Base-by-base conservation (phyloP, 2,888 invertebrate species). In the Ecliptopera silaceata region DNA sequence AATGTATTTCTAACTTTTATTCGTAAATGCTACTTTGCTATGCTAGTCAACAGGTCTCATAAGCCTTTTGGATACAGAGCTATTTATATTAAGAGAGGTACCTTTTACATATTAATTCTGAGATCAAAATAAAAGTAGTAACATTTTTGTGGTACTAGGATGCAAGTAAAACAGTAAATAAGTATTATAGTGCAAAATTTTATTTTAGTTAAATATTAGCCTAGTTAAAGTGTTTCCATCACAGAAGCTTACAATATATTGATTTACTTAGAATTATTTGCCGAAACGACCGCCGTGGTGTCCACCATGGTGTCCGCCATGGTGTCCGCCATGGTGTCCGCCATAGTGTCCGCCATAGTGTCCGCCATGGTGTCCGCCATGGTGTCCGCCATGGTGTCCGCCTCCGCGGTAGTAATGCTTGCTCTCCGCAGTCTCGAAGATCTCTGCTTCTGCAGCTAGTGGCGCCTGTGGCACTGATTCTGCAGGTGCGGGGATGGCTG, bases 371-470 rank as follows among this genome's bases (percentile, higher is more conserved):
- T 49, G 17, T 26, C 26, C 26, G 31, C 56, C 46, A 22, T 51
- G 10, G 15, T n/a, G n/a, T 20, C 47, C 54, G 29, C 56, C 46
- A 17, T 52, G 8, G 17, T 26, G 6, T 22, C 48, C 55, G n/a
- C 41, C 42, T 8, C 12, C 39, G 34, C 38, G 10, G 41, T 41
- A n/a, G 20, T 26, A 26, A 26, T 12, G 6, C 5, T 32, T 32
- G 32, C 10, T 44, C 44, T 58, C 58, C 2, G 15, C 58, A 10
- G 53, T 15, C 29, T 56, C 22, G 20, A 60, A 32, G 36, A 45
- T 36, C 8, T 50, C 60, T 11, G 58, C 32, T 10, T 11, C 18
- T 1, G 11, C 46, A 0, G 20, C 22, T 13, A 11, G 1, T 0
- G 13, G 29, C n/a, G 26, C 6, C 1, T 11, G 29, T 8, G 34